phyloP scores from a whole-genome alignment of 2,113 vertebrate genomes.

The pig (Sus scrofa) region DNA sequence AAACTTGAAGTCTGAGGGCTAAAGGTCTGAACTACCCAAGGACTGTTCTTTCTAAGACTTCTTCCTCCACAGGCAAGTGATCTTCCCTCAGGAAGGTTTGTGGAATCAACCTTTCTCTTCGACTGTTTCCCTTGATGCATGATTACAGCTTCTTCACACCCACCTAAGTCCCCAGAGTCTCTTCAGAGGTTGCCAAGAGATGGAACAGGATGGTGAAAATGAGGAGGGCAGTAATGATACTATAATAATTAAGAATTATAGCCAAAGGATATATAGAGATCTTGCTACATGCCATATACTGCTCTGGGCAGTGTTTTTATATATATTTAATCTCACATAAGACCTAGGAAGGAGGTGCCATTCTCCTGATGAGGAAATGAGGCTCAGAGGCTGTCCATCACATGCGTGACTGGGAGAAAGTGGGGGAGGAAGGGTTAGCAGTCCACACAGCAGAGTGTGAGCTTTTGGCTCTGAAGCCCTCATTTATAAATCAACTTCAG shows the following conservation, averaged over 20 bases:
- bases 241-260: background rate
- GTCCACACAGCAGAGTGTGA: background rate
- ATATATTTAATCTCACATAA: background rate
- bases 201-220: background rate
- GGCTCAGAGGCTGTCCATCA: background rate
- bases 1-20: background rate
- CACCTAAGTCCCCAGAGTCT: background rate
- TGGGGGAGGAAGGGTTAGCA: background rate
- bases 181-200: background rate
- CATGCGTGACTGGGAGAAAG: background rate
- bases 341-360: background rate
- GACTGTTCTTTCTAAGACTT: background rate
- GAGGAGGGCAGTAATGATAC: background rate
- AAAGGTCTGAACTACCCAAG: background rate
- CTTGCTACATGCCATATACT: background rate
- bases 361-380: background rate
- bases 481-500: constrained; percentile 17
- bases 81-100: background rate
- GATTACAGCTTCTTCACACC: background rate
- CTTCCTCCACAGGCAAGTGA: background rate
- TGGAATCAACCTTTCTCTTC: background rate
- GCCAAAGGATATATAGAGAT: background rate
- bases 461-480: background rate
- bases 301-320: background rate
- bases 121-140: background rate